Conservation (phyloP, 2,888 invertebrate species). For the Drosophila kokeensis region DNA sequence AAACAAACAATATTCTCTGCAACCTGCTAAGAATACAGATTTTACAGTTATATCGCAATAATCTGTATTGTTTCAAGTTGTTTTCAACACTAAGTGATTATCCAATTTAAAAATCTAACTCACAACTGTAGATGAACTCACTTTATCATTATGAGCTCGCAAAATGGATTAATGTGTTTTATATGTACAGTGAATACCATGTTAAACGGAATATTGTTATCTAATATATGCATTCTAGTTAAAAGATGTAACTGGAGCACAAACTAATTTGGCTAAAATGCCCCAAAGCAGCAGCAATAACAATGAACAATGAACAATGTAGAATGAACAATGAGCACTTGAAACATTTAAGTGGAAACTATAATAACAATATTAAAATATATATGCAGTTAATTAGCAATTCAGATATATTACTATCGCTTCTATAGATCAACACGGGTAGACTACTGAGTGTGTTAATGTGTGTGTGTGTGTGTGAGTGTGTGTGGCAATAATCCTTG, state of each 20-base stretch:
- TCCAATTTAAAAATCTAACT: neutral
- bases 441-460: neutral
- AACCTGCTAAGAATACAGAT: neutral
- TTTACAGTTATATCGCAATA: neutral
- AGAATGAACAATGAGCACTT: conserved; percentile 38
- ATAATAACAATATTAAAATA: conserved; percentile 43
- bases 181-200: neutral
- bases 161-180: conserved; percentile 16
- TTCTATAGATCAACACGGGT: conserved; percentile 36
- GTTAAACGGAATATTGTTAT: conserved; percentile 47
- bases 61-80: neutral
- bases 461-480: conserved; percentile 12
- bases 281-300: conserved; percentile 8
- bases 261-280: conserved; percentile 32
- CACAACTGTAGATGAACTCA: neutral
- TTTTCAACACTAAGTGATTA: neutral
- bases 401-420: conserved; percentile 19
- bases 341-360: conserved; percentile 24
- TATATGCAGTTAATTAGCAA: conserved; percentile 3
- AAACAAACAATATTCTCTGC: neutral
- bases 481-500: conserved; percentile 57
- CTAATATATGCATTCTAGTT: conserved; percentile 21
- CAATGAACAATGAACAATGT: conserved; percentile 1
- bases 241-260: conserved; percentile 16
- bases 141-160: neutral